Base-by-base conservation (phyloP, 2,888 invertebrate species). In the Muscina levida region DNA sequence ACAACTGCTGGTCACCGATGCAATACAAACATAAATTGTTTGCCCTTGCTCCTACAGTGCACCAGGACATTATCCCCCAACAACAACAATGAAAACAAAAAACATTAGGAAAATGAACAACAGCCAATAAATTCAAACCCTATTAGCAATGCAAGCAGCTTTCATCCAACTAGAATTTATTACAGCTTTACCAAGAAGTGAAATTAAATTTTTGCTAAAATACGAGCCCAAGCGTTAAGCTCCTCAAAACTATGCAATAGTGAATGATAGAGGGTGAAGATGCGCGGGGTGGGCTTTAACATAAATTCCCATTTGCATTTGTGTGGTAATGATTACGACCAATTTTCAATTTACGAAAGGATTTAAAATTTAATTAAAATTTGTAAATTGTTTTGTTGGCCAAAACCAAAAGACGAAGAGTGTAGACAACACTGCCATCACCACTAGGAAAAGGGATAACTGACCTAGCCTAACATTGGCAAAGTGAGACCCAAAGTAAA, bases 311-410 rank as follows among this genome's bases (percentile, higher is more conserved):
- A 31, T 31, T 31, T 8, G 31, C 31, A 31, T 31, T 31, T 31
- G 31, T n/a, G 44, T 15, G 46, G n/a, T 53, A 22, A 13, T 53
- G 53, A 53, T 53, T 53, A 53, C 22, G 53, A 22, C 22, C 22
- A 53, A 19, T 22, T 11, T 53, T 53, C 53, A 53, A 53, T 53
- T 53, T 53, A 53, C 24, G 22, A 44, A 65, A 46, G 46, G 65
- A 46, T 46, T 65, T 46, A 46, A 26, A 26, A 65, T 65, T 65
- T 65, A 65, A 65, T 65, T 65, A 46, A 46, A 65, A 65, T 26
- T 19, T 26, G 24, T 46, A 46, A 62, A 44, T 62, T 62, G 42
- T 13, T 42, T 31, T 8, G 8, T 31, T 31, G 8, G 31, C 31
- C 8, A 8, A 8, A 31, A 31, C 8, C 3, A 8, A 31, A 8